Percentiles rank a stretch among this genome's conserved stretches.
phyloP scores from a whole-genome alignment of 2,888 invertebrate genomes.

The Hartigia nigra region DNA sequence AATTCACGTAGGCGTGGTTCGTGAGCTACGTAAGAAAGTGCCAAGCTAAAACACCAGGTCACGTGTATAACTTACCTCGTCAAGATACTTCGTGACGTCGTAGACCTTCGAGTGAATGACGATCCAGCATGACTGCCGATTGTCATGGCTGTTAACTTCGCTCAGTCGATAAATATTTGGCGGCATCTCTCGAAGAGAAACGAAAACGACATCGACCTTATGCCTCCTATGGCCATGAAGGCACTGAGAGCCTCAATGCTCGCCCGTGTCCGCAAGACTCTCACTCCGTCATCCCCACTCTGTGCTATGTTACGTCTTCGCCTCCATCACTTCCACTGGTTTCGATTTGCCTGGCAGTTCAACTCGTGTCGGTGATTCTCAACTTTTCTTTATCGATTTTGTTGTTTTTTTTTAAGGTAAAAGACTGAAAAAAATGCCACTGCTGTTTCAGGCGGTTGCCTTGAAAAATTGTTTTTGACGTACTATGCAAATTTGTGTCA shows the following conservation, averaged over 20 bases:
- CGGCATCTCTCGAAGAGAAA: slow-evolving; percentile 7
- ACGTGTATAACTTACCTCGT: slow-evolving; percentile 6
- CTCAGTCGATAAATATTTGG: slow-evolving; percentile 4
- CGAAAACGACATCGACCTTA: background rate
- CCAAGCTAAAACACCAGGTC: background rate
- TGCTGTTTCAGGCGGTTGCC: background rate
- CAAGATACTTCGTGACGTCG: slow-evolving; percentile 20
- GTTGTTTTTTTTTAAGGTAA: background rate
- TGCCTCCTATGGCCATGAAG: background rate
- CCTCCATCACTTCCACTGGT: background rate
- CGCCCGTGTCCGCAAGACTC: background rate
- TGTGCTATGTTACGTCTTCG: background rate
- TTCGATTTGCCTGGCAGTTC: background rate
- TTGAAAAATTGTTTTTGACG: too few species aligned
- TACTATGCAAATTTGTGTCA: too few species aligned
- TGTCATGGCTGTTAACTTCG: slow-evolving; percentile 10
- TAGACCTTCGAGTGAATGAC: slow-evolving; percentile 18
- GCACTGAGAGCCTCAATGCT: background rate
- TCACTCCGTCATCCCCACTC: background rate
- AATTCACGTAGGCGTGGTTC: background rate
- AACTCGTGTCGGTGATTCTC: background rate
- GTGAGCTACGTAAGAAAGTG: background rate
- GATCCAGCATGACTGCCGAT: slow-evolving; percentile 18
- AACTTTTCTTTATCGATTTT: background rate
- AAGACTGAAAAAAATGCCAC: background rate